Conservation (phyloP, 2,888 invertebrate genomes). For the Drosophila austrosaltans region DNA sequence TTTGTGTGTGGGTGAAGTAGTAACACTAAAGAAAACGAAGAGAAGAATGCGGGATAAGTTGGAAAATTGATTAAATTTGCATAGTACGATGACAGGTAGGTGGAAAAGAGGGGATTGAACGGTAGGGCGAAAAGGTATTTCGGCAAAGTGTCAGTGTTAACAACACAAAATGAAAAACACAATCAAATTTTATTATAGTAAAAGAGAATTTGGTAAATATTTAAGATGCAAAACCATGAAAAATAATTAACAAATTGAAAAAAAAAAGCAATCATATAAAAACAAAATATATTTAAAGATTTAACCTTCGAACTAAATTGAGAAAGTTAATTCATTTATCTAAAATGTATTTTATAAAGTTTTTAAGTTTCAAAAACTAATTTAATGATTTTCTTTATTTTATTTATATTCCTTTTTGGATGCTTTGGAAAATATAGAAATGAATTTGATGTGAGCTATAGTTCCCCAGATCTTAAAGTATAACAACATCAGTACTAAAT, state of each 20-base stretch:
- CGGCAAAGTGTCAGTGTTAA: slow-evolving; percentile 3
- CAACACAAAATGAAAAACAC: background rate
- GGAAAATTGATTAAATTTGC: background rate
- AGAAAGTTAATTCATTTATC: too few relatives aligned
- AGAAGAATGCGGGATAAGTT: background rate
- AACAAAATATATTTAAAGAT: too few relatives aligned
- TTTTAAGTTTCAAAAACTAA: too few relatives aligned
- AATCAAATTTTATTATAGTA: slow-evolving; percentile 1
- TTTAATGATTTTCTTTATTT: too few relatives aligned
- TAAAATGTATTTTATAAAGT: too few relatives aligned
- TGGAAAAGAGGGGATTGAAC: background rate
- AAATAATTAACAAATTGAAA: background rate
- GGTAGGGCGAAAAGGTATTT: background rate
- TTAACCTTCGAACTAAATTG: too few relatives aligned
- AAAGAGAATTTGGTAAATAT: slow-evolving; percentile 12
- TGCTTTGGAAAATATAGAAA: too few relatives aligned
- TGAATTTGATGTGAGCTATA: too few relatives aligned
- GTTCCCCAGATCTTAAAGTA: too few relatives aligned
- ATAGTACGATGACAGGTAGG: background rate
- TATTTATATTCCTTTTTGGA: too few relatives aligned
- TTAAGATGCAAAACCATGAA: background rate
- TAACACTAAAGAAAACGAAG: slow-evolving; percentile 25
- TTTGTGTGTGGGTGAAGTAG: slow-evolving; percentile 23
- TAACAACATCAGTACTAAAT: too few relatives aligned
- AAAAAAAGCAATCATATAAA: background rate